Percentiles rank a stretch among this genome's conserved stretches.
Evolutionary conservation across 64 coral and sea anemone genomes (phyloP).

Genomic region (Porites lutea): DNA sequence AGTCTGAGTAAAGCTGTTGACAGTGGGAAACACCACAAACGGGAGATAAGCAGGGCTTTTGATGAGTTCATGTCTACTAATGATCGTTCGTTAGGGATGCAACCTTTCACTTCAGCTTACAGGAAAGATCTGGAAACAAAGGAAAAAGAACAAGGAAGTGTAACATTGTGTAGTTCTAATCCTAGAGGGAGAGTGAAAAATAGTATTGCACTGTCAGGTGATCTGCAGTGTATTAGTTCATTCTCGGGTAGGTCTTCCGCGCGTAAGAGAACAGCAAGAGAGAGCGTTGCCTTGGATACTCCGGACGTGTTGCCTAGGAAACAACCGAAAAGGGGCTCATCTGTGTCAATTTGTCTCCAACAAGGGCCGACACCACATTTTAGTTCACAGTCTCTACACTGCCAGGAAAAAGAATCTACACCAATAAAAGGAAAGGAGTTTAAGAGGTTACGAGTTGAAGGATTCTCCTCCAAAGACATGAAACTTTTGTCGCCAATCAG

Average conservation of each 20-base stretch:
- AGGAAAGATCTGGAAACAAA: not conserved
- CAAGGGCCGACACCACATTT: not conserved
- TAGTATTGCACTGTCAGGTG: not conserved
- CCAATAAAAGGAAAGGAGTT: not conserved
- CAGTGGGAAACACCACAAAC: not conserved
- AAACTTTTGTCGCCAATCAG: slow-evolving; percentile 17
- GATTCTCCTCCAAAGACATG: not conserved
- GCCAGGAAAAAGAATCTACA: not conserved
- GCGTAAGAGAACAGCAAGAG: not conserved
- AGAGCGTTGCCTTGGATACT: not conserved
- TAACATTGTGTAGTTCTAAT: too few species aligned
- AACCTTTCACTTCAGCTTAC: not conserved
- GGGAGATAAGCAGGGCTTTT: not conserved
- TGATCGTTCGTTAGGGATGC: not conserved
- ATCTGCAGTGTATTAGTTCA: not conserved
- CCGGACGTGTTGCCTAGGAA: slow-evolving; percentile 1
- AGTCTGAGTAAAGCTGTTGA: not conserved
- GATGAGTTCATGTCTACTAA: not conserved
- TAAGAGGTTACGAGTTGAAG: not conserved
- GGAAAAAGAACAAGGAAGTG: not conserved
- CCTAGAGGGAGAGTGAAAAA: not conserved
- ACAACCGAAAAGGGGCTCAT: not conserved
- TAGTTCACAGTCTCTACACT: not conserved
- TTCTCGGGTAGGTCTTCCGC: not conserved
- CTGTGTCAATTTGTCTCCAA: not conserved